A percentile compares a stretch with the other conserved stretches of the same genome.
phyloP scores from a whole-genome alignment of 2,888 invertebrate species.

The Lasioglossum figueresi region DNA sequence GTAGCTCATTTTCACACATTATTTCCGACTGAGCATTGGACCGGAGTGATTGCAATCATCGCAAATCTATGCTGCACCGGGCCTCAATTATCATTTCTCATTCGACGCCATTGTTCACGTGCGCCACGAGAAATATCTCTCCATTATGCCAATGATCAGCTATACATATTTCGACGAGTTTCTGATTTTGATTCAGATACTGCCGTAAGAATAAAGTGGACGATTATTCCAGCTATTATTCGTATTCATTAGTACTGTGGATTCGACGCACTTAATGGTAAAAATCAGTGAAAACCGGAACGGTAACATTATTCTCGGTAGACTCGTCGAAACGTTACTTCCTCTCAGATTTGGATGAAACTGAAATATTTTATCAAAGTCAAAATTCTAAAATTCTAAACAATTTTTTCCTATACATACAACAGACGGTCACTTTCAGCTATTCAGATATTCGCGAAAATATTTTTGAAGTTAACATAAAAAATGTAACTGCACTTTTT shows the following conservation, averaged over 20 bases:
- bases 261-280: no score
- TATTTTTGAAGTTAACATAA: no score
- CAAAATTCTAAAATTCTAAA: no score
- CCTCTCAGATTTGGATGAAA: no score
- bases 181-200: not conserved
- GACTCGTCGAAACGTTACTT: no score
- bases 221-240: not conserved
- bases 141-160: not conserved
- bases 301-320: no score
- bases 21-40: not conserved
- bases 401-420: no score
- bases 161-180: not conserved
- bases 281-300: no score
- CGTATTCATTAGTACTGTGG: not conserved
- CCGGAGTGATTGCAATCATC: not conserved
- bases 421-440: no score
- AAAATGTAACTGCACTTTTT: no score
- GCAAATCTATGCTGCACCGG: not conserved
- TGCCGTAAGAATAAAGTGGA: not conserved
- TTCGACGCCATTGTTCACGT: not conserved
- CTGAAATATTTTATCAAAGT: no score
- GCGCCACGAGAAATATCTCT: not conserved
- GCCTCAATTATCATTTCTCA: conserved; percentile 15
- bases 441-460: no score
- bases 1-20: conserved; percentile 5